Conservation (phyloP, 2,113 vertebrate genomes). For the Craseonycteris thonglongyai region DNA sequence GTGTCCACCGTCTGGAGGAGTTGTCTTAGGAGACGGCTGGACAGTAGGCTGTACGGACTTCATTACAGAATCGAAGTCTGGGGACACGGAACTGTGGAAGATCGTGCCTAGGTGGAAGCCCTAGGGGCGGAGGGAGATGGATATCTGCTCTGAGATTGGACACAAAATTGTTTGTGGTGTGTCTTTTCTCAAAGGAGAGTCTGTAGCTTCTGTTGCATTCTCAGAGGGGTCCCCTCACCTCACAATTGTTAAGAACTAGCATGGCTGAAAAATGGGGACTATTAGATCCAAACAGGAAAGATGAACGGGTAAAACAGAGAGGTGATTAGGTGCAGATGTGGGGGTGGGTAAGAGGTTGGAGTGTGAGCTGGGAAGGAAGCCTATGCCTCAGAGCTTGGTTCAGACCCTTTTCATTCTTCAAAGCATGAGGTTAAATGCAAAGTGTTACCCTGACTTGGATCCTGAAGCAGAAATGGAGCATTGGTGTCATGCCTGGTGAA, state of each 20-base stretch:
- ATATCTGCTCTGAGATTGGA: background rate
- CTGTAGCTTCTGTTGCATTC: background rate
- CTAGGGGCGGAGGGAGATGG: too few relatives aligned
- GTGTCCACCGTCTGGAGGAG: background rate
- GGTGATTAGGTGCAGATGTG: background rate
- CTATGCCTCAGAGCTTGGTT: background rate
- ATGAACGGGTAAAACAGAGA: background rate
- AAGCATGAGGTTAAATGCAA: background rate
- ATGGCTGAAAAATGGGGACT: background rate
- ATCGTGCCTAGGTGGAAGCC: background rate
- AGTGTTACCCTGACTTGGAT: background rate
- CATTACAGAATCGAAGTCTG: background rate
- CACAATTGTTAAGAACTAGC: background rate
- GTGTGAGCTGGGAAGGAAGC: background rate
- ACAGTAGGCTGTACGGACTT: background rate
- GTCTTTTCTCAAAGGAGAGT: background rate
- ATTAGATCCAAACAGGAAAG: background rate
- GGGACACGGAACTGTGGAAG: background rate
- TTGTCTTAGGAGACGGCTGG: background rate
- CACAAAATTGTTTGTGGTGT: background rate
- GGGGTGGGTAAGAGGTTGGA: background rate
- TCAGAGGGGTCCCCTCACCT: background rate
- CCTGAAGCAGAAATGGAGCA: background rate
- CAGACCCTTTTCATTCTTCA: background rate
- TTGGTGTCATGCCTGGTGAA: background rate